phyloP scores from a whole-genome alignment of 1,140 invertebrate species.

The Drosophila pallidifrons region DNA sequence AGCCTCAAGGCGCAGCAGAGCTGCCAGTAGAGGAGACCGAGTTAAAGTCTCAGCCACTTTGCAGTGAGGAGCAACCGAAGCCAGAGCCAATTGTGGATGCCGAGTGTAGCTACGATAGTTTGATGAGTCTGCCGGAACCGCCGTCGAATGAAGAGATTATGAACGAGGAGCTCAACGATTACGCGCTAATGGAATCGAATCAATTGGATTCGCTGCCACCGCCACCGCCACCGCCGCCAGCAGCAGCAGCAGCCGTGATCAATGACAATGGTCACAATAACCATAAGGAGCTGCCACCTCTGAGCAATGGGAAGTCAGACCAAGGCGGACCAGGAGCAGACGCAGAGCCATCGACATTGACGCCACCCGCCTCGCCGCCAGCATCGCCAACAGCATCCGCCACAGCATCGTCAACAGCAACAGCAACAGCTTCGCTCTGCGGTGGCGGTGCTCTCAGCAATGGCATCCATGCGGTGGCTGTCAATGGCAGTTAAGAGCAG shows the following conservation, averaged over 20 bases:
- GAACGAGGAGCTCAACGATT: slow-evolving; percentile 69
- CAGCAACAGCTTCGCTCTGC: slow-evolving; percentile 39
- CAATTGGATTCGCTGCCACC: slow-evolving; percentile 83
- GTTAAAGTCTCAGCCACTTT: neutral
- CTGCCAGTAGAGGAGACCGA: neutral
- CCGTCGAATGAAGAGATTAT: slow-evolving; percentile 81
- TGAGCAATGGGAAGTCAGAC: slow-evolving; percentile 24
- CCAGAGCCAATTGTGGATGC: slow-evolving; percentile 27
- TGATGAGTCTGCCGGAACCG: slow-evolving; percentile 82
- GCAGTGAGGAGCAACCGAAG: neutral
- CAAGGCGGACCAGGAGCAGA: slow-evolving; percentile 19
- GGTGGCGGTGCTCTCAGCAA: slow-evolving; percentile 61
- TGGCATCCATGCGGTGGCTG: slow-evolving; percentile 68
- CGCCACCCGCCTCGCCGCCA: slow-evolving; percentile 76
- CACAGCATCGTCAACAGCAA: slow-evolving; percentile 49
- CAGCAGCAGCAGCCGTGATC: neutral
- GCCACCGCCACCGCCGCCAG: slow-evolving; percentile 68
- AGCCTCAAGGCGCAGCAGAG: neutral
- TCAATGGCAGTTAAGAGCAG: slow-evolving; percentile 80
- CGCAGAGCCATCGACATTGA: slow-evolving; percentile 63
- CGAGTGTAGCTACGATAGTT: slow-evolving; percentile 76
- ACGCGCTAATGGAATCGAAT: slow-evolving; percentile 69
- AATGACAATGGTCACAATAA: slow-evolving; percentile 18
- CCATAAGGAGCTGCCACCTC: slow-evolving; percentile 29
- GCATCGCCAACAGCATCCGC: slow-evolving; percentile 51